Evolutionary conservation across 2,113 vertebrate genomes (phyloP).

Genomic region (Thymallus thymallus): DNA sequence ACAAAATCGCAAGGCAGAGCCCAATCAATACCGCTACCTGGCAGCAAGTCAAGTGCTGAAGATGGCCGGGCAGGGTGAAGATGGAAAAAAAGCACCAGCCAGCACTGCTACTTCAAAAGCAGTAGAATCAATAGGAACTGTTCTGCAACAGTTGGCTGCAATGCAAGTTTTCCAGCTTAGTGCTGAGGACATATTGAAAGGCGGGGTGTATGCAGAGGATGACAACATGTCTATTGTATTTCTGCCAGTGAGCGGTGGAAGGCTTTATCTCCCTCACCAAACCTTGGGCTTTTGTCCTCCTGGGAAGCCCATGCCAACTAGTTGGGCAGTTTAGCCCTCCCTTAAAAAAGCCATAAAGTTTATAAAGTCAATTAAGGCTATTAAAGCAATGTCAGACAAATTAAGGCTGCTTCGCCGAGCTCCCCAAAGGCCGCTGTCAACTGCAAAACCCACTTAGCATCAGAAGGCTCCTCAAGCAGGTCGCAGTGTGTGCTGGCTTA

Average conservation of each 20-base stretch:
- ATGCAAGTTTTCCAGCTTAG: slow-evolving; percentile 56
- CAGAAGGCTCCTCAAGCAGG: slow-evolving; percentile 47
- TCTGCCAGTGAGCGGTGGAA: slow-evolving; percentile 53
- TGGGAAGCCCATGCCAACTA: slow-evolving; percentile 48
- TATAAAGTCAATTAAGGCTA: slow-evolving; percentile 66
- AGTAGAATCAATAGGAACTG: slow-evolving; percentile 49
- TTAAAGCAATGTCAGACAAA: slow-evolving; percentile 60
- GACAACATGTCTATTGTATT: slow-evolving; percentile 68
- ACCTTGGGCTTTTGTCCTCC: slow-evolving; percentile 55
- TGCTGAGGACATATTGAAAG: slow-evolving; percentile 51
- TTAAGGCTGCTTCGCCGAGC: slow-evolving; percentile 49
- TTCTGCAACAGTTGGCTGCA: slow-evolving; percentile 57
- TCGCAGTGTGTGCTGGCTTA: slow-evolving; percentile 17
- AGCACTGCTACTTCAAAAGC: slow-evolving; percentile 39
- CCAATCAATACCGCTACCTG: slow-evolving; percentile 61
- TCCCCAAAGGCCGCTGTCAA: slow-evolving; percentile 54
- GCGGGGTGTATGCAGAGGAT: slow-evolving; percentile 47
- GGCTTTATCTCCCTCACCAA: slow-evolving; percentile 64
- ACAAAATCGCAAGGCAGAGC: slow-evolving; percentile 59
- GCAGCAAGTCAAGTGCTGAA: slow-evolving; percentile 53
- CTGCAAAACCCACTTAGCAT: slow-evolving; percentile 52
- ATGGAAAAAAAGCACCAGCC: background rate
- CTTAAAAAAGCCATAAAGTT: slow-evolving; percentile 62
- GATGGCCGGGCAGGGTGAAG: slow-evolving; percentile 29
- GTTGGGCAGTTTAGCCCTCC: slow-evolving; percentile 59